Evolutionary conservation across 2,797 vertebrate genomes (phyloP).

Genomic region (Limnodromus scolopaceus): DNA sequence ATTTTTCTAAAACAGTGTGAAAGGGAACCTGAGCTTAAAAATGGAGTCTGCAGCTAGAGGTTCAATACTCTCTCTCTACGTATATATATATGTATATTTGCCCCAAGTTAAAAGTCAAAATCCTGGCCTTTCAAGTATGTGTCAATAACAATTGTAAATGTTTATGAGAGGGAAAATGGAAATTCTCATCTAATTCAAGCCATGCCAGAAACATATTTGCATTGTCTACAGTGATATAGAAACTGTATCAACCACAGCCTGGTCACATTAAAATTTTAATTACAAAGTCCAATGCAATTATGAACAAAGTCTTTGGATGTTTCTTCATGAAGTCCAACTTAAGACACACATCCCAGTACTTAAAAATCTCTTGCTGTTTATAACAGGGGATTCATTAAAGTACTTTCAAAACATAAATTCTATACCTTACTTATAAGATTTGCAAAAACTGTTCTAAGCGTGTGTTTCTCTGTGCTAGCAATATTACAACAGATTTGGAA

Average conservation of each 20-base stretch:
- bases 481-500: background rate
- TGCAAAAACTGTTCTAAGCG: background rate
- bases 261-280: slow-evolving; percentile 64
- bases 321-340: background rate
- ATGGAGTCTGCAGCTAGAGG: background rate
- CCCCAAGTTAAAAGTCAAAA: slow-evolving; percentile 68
- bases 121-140: slow-evolving; percentile 67
- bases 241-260: slow-evolving; percentile 55
- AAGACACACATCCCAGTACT: background rate
- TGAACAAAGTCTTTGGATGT: slow-evolving; percentile 13
- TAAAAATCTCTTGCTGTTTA: background rate
- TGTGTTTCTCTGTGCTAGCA: background rate
- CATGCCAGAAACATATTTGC: slow-evolving; percentile 71
- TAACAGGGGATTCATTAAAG: background rate
- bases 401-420: background rate
- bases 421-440: background rate
- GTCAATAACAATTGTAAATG: slow-evolving; percentile 76
- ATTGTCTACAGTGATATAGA: slow-evolving; percentile 56
- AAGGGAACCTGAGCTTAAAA: slow-evolving; percentile 15
- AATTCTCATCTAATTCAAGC: slow-evolving; percentile 77
- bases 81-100: slow-evolving; percentile 39
- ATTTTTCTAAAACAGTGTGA: slow-evolving; percentile 30
- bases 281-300: slow-evolving; percentile 32
- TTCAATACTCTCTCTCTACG: background rate
- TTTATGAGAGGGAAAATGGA: slow-evolving; percentile 71